Conservation (phyloP, 1,140 invertebrate genomes). For the Oedothorax gibbosus region DNA sequence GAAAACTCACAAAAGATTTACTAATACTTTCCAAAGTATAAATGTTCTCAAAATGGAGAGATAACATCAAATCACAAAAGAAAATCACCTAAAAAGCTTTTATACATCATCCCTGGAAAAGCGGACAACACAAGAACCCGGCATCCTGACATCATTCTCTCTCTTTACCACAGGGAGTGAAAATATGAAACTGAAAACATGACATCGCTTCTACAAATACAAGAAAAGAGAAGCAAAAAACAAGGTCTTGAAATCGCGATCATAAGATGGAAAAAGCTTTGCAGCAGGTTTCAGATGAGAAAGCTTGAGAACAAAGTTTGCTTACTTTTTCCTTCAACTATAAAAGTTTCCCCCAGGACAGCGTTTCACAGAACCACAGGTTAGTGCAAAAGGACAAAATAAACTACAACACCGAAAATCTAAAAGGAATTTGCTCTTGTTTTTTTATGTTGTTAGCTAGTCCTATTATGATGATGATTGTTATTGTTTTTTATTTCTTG, state of each 20-base stretch:
- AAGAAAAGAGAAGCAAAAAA: background rate
- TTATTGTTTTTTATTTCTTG: slow-evolving; percentile 34
- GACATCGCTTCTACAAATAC: background rate
- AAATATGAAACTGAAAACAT: background rate
- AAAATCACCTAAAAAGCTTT: no score
- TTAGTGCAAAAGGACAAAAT: slow-evolving; percentile 1
- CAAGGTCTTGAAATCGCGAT: slow-evolving; percentile 23
- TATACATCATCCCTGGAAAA: no score
- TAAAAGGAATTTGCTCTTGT: slow-evolving; percentile 7
- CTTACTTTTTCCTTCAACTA: background rate
- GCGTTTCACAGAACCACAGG: slow-evolving; percentile 23
- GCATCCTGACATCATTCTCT: background rate
- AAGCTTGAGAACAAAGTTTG: slow-evolving; percentile 35
- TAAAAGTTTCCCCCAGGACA: slow-evolving; percentile 29
- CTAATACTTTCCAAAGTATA: no score
- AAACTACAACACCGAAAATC: slow-evolving; percentile 13
- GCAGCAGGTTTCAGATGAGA: slow-evolving; percentile 25
- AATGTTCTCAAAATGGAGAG: no score
- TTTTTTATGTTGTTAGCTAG: background rate
- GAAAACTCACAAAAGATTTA: no score
- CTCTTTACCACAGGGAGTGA: background rate
- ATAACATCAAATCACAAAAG: no score
- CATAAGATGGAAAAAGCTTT: slow-evolving; percentile 23
- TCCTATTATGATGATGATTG: slow-evolving; percentile 45
- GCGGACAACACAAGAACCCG: no score